phyloP scores from a whole-genome alignment of 2,797 vertebrate genomes.

The Chaenodraco wilsoni region DNA sequence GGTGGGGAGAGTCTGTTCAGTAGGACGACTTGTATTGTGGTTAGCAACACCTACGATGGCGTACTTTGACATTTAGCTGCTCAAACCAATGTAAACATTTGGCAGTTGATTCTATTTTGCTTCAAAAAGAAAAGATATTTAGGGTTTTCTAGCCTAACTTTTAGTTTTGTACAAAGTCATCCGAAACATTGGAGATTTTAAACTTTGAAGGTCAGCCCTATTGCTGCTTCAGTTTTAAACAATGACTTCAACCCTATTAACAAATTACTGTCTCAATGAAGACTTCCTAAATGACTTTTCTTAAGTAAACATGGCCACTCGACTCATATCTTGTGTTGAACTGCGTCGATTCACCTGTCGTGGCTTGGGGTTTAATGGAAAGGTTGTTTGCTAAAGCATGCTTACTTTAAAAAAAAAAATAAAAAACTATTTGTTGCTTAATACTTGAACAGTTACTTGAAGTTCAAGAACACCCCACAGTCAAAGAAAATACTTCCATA shows the following conservation, averaged over 20 bases:
- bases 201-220: background rate
- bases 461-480: no score
- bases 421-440: no score
- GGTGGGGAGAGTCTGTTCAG: constrained; percentile 45
- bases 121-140: background rate
- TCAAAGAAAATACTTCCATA: no score
- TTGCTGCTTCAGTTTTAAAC: constrained; percentile 3
- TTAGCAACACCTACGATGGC: constrained; percentile 7
- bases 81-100: constrained; percentile 2
- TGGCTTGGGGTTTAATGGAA: no score
- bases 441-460: no score
- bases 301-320: no score
- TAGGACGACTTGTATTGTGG: constrained; percentile 5
- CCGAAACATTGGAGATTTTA: background rate
- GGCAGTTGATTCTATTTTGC: background rate
- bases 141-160: background rate
- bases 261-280: no score
- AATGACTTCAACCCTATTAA: background rate
- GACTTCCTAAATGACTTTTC: no score
- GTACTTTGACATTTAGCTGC: constrained; percentile 15
- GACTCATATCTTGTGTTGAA: no score
- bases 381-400: no score
- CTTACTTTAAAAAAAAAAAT: no score
- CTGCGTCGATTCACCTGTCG: no score
- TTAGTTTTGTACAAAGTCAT: background rate